Conservation (phyloP, 64 coral and sea anemone genomes). For the Montipora sp. region DNA sequence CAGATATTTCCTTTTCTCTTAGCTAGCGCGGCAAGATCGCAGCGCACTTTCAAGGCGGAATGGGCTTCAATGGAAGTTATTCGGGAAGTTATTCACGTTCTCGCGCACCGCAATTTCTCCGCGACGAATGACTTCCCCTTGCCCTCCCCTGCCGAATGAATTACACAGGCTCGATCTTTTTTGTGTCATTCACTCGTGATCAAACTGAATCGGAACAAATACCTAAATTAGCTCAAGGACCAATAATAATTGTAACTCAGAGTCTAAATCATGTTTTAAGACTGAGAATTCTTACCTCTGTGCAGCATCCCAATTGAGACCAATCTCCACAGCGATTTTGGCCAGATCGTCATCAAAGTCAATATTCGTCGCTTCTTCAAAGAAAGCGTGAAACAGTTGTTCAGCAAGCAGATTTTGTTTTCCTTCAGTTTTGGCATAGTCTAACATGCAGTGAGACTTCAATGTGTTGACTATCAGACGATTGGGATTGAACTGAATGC, state of each 20-base stretch:
- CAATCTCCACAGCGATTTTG: conserved; percentile 75
- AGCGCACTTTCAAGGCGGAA: too few relatives aligned
- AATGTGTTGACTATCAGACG: conserved; percentile 86
- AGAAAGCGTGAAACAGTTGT: conserved; percentile 78
- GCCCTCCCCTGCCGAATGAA: too few relatives aligned
- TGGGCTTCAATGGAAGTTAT: too few relatives aligned
- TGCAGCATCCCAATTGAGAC: conserved; percentile 58
- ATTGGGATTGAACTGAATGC: conserved; percentile 74
- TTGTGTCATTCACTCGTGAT: too few relatives aligned
- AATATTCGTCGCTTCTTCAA: conserved; percentile 81
- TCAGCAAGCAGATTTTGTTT: conserved; percentile 88
- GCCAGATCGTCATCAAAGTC: conserved; percentile 54
- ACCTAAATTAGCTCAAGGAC: too few relatives aligned
- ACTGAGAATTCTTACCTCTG: not conserved
- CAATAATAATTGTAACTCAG: not conserved
- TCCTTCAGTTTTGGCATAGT: conserved; percentile 75
- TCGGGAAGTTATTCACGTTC: too few relatives aligned
- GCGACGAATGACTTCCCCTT: too few relatives aligned
- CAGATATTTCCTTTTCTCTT: too few relatives aligned
- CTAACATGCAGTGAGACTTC: conserved; percentile 93
- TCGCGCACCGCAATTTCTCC: too few relatives aligned
- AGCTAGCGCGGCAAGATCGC: too few relatives aligned
- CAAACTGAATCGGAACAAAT: too few relatives aligned
- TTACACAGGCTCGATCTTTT: too few relatives aligned
- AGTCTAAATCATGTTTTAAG: not conserved